phyloP scores from a whole-genome alignment of 2,113 vertebrate species.

The Chaetops frenatus region DNA sequence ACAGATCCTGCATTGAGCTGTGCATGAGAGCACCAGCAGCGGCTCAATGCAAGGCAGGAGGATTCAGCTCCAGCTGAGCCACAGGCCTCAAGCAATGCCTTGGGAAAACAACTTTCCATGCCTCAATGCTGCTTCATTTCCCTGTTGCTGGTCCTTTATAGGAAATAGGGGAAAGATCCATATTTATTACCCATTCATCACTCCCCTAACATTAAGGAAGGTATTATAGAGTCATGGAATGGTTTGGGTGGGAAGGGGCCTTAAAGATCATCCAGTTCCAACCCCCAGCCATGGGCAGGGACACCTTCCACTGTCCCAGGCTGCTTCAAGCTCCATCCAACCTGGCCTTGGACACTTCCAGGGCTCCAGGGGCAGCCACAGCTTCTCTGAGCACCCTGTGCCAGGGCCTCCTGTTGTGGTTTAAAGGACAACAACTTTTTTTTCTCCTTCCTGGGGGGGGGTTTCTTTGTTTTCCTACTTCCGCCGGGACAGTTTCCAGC shows the following conservation, averaged over 20 bases:
- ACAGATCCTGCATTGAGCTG: neutral
- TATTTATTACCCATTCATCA: neutral
- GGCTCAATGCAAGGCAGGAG: neutral
- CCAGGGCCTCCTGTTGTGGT: neutral
- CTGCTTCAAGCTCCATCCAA: rapidly evolving
- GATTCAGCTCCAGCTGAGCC: neutral
- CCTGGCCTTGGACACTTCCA: neutral
- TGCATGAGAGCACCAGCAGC: neutral
- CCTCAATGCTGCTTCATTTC: neutral
- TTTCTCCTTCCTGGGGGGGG: too few relatives aligned
- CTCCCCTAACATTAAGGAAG: neutral
- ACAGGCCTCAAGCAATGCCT: neutral
- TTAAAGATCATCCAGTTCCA: neutral
- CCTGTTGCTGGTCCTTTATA: neutral
- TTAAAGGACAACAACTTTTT: too few relatives aligned
- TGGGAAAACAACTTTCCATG: neutral
- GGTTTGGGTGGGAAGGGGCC: neutral
- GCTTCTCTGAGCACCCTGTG: neutral
- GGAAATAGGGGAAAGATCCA: neutral
- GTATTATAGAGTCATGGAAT: neutral
- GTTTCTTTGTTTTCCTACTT: too few relatives aligned
- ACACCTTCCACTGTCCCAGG: rapidly evolving
- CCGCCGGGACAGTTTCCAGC: too few relatives aligned
- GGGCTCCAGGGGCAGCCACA: neutral
- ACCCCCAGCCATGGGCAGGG: neutral